Evolutionary conservation across 2,888 invertebrate species (phyloP).

Genomic region (Eilema caniola): DNA sequence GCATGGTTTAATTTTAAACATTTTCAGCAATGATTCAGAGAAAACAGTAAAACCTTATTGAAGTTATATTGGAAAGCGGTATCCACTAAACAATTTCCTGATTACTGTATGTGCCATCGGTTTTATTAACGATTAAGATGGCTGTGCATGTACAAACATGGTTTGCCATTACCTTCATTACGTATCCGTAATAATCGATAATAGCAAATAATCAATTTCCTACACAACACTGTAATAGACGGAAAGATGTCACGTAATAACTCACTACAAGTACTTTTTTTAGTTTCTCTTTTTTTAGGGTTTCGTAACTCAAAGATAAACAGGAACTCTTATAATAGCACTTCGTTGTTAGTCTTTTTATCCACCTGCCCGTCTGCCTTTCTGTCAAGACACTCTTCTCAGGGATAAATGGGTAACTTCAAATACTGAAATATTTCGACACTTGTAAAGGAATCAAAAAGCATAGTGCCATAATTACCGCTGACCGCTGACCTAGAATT

Average conservation of each 20-base stretch:
- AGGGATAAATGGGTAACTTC: no score
- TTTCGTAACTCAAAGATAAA: not conserved
- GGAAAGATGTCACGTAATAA: not conserved
- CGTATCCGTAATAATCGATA: slow-evolving; percentile 13
- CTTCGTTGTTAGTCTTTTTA: no score
- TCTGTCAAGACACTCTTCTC: no score
- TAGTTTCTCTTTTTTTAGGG: slow-evolving; percentile 2
- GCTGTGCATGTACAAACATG: not conserved
- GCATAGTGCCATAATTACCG: no score
- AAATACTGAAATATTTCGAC: no score
- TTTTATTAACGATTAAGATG: not conserved
- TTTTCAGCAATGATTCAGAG: no score
- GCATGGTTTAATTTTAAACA: no score
- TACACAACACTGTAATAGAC: not conserved
- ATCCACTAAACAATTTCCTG: slow-evolving; percentile 15
- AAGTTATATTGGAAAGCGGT: slow-evolving; percentile 31
- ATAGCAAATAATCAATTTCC: not conserved
- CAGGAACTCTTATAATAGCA: no score
- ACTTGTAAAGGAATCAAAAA: no score
- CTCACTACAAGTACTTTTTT: not conserved
- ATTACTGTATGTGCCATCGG: not conserved
- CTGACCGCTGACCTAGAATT: no score
- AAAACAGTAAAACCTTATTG: not conserved
- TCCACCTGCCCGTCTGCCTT: no score
- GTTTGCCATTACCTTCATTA: slow-evolving; percentile 2